A percentile compares a stretch with the other conserved stretches of the same genome.
Conservation (phyloP, 2,797 vertebrate genomes). For the Todus mexicanus region DNA sequence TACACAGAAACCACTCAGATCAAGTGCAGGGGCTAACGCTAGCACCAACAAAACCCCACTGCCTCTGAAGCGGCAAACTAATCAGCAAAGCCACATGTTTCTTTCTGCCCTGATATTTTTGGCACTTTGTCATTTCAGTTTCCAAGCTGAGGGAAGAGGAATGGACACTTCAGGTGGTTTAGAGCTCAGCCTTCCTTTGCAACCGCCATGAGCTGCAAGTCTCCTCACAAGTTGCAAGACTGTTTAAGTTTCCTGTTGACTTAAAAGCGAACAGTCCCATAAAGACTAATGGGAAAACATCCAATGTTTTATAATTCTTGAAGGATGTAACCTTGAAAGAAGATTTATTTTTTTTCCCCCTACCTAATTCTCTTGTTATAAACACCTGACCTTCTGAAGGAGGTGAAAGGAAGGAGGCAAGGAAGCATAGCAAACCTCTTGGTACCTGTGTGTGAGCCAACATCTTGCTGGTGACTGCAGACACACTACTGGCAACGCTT, state of each 20-base stretch:
- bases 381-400: neutral
- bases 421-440: neutral
- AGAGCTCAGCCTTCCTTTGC: neutral
- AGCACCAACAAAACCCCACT: neutral
- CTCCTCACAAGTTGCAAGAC: neutral
- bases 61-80: neutral
- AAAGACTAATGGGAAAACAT: neutral
- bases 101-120: neutral
- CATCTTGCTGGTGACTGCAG: neutral
- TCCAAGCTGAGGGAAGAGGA: neutral
- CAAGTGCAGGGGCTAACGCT: neutral
- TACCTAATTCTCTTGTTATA: neutral
- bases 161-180: neutral
- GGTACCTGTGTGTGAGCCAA: neutral
- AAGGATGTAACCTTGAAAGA: slow-evolving; percentile 1
- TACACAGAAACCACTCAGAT: neutral
- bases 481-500: neutral
- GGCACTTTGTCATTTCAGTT: neutral
- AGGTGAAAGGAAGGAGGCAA: neutral
- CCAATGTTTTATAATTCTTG: neutral
- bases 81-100: neutral
- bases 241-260: neutral
- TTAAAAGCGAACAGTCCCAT: neutral
- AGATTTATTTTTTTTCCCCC: neutral
- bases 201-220: neutral